A percentile compares a stretch with the other conserved stretches of the same genome.
Evolutionary conservation across 2,797 vertebrate species (phyloP).

Genomic region (Eulemur albifrons): DNA sequence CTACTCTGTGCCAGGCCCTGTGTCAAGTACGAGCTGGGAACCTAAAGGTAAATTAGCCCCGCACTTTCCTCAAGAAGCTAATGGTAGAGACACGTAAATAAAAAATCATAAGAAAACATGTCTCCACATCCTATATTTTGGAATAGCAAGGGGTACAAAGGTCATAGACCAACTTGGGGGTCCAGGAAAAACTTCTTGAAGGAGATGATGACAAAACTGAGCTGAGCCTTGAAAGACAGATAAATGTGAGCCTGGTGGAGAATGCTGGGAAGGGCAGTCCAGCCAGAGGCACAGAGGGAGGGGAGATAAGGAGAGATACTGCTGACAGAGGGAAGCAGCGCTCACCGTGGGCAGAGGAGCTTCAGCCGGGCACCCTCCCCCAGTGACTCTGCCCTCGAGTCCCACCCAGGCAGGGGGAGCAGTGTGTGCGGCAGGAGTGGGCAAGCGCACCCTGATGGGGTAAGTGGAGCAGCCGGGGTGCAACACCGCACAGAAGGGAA

Average conservation of each 20-base stretch:
- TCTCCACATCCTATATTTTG: not conserved
- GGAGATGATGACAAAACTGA: constrained; percentile 1
- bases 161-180: not conserved
- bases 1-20: not conserved
- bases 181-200: constrained; percentile 5
- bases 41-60: not conserved
- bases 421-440: not conserved
- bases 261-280: not conserved
- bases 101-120: not conserved
- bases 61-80: not conserved
- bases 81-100: not conserved
- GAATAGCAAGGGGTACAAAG: not conserved
- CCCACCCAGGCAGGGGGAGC: not conserved
- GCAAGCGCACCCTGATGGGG: not conserved
- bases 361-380: not conserved
- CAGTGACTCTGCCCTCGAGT: not conserved
- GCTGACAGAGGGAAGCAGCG: not conserved
- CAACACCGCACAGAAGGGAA: not conserved
- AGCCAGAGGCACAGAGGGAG: not conserved
- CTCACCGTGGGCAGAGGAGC: not conserved
- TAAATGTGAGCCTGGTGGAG: not conserved
- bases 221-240: constrained; percentile 4
- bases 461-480: not conserved
- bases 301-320: not conserved
- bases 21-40: not conserved